phyloP scores from a whole-genome alignment of 2,113 vertebrate genomes.

The Tragelaphus buxtoni region DNA sequence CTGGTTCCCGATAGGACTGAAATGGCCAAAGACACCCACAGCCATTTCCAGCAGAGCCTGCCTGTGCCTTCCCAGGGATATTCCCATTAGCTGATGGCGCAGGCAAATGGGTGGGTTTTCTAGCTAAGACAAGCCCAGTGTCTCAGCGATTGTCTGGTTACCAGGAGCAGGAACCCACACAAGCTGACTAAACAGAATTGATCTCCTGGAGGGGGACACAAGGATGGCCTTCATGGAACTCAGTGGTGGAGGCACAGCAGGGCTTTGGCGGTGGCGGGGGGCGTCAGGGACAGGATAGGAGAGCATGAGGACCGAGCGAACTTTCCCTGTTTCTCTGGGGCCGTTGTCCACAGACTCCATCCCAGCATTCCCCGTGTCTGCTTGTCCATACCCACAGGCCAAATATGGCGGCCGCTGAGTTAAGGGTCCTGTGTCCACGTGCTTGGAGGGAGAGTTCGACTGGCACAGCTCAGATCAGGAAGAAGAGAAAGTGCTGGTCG shows the following conservation, averaged over 20 bases:
- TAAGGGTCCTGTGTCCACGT: not conserved
- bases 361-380: not conserved
- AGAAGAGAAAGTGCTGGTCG: not conserved
- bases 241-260: not conserved
- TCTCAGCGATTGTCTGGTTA: not conserved
- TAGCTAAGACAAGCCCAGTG: not conserved
- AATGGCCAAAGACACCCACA: not conserved
- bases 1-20: not conserved
- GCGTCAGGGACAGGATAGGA: not conserved
- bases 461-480: not conserved
- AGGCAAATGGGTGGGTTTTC: not conserved
- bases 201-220: not conserved
- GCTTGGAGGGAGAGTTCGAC: not conserved
- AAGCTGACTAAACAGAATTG: not conserved
- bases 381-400: not conserved
- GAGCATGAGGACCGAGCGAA: too few relatives aligned
- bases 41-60: not conserved
- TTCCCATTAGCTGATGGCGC: not conserved
- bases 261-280: not conserved
- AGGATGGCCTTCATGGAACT: not conserved
- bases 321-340: not conserved
- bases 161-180: not conserved
- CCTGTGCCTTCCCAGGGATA: not conserved
- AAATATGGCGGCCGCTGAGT: not conserved
- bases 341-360: not conserved